Base-by-base conservation (phyloP, 2,113 vertebrate species). In the Corvus moneduloides region DNA sequence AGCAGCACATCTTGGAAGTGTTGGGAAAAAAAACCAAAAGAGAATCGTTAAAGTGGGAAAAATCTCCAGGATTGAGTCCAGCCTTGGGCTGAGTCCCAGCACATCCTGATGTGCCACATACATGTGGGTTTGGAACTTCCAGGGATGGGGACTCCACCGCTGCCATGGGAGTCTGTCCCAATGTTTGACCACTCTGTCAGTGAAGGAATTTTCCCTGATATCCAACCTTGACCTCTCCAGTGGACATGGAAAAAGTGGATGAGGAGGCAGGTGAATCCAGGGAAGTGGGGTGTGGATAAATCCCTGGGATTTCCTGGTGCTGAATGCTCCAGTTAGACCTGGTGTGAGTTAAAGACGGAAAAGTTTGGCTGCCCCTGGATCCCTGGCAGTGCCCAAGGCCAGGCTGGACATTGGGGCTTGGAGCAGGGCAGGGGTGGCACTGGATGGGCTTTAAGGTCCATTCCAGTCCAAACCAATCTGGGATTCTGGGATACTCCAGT, bases 1-100 rank as follows among this genome's bases (percentile, higher is more conserved):
- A 24, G 5, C 1, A 21, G n/a, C 1, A 2, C 4, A 1, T 21
- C 28, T 62, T 1, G 2, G 58, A 56, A 44, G 8, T 12, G 23
- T 37, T 1, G 14, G 21, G 6, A 58, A 15, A 37, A 43, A 37
- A 43, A 7, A 6, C 11, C 13, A 13, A 8, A 28, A 9, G 7
- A 0, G 48, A 10, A 17, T 18, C 0, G 0, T 74, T 39, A 28
- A 56, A 54, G 8, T 24, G 33, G 23, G 61, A 10, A 24, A 67
- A 63, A 73, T 16, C 27, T 37, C 81, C 58, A 55, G 11, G 39
- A 22, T 9, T 4, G 4, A 52, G 4, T 7, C 68, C 48, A 84
- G 0, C 48, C 48, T 73, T 27, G 68, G 58, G 13, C 46, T 35
- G 67, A 54, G 7, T 11, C 48, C 16, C 44, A n/a, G 6, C 28